A percentile compares a stretch with the other conserved stretches of the same genome.
phyloP scores from a whole-genome alignment of 37 sponge, comb jelly and placozoan genomes.

The Spongilla lacustris region DNA sequence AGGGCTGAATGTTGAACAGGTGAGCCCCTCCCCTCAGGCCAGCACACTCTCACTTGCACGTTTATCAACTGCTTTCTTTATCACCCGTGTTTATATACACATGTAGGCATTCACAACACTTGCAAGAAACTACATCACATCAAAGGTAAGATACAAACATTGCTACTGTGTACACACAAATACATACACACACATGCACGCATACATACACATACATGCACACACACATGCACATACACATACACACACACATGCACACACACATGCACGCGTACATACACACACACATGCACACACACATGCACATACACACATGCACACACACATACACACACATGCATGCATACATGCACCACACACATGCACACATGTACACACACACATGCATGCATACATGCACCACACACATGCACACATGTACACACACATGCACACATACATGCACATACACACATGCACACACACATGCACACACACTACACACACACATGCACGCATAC shows the following conservation, averaged over 20 bases:
- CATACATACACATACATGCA: neutral
- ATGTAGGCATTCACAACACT: neutral
- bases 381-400: neutral
- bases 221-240: neutral
- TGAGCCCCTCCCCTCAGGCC: neutral
- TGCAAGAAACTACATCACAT: neutral
- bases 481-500: too few species aligned
- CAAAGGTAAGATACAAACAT: neutral
- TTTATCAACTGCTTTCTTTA: neutral
- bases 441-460: too few species aligned
- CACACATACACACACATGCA: too few species aligned
- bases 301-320: too few species aligned
- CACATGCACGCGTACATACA: too few species aligned
- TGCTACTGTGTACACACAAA: too few species aligned
- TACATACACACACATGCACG: neutral
- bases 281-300: too few species aligned
- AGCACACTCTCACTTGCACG: neutral
- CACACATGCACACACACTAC: too few species aligned
- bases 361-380: neutral
- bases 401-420: neutral
- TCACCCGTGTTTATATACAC: neutral
- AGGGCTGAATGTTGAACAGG: neutral
- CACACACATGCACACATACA: too few species aligned
- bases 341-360: too few species aligned
- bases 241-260: too few species aligned